Base-by-base conservation (phyloP, 2,888 invertebrate genomes). In the Prosapia bicincta region DNA sequence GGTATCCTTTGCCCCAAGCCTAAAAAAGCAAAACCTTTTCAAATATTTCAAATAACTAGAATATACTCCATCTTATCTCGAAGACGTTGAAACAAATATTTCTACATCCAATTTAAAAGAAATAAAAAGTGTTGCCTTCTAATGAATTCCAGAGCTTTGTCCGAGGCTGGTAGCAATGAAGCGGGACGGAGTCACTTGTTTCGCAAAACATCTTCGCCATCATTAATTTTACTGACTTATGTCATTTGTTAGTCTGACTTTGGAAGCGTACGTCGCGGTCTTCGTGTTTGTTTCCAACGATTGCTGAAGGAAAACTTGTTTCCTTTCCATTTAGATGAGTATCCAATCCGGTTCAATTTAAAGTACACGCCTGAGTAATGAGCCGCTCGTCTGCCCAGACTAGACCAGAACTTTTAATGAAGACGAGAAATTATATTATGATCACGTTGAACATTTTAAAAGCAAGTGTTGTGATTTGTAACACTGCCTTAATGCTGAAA, bases 181-280 rank as follows among this genome's bases (percentile, higher is more conserved):
- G 54, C 54, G 20, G 54, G 54, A 54, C 54, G 1, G 20, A 54
- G 38, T 38, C 54, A 54, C 54, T 54, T 54, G 54, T 54, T 54
- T 54, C 54, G 71, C 71, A 54, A 71, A 71, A 20, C 10, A 15
- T 26, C 66, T 28, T 13, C 67, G 3, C 26, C 15, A 20, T 66
- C 73, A 73, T 73, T 69, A 73, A 73, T 73, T 66, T 30, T 20
- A 32, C 15, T 26, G 68, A 67, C 68, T 68, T 68, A 67, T 73
- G 73, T 68, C 73, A 73, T 73, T 73, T 73, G 43, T 73, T 68
- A 73, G 73, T 73, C 73, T 73, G 66, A 25, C n/a, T 3, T 54
- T 20, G 54, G 54, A n/a, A 20, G 20, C 5, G 20, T 3, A 20
- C 13, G 20, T 20, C 3, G 5, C 1, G 3, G 20, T 54, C 20